Percentiles rank a stretch among this genome's conserved stretches.
Evolutionary conservation across 1,140 invertebrate genomes (phyloP).

Genomic region (Bombyx mori): DNA sequence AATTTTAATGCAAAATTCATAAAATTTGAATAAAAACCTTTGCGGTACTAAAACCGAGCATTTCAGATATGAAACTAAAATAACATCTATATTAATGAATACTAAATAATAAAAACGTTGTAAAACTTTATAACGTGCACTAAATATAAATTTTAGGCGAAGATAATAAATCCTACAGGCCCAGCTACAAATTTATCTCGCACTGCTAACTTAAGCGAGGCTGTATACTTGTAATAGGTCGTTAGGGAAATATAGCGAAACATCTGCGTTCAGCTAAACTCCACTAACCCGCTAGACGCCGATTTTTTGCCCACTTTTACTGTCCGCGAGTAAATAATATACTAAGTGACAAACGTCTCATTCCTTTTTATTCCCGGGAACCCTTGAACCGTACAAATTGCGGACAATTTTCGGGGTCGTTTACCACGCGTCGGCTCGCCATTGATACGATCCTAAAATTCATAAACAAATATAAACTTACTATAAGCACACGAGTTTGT

Average conservation of each 20-base stretch:
- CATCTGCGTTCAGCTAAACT: constrained; percentile 6
- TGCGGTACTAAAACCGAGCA: not conserved
- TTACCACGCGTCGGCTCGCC: constrained; percentile 47
- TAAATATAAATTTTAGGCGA: constrained; percentile 2
- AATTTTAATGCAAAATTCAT: too few species aligned
- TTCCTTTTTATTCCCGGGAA: constrained; percentile 52
- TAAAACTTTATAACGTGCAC: not conserved
- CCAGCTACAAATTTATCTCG: constrained; percentile 8
- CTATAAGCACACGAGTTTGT: not conserved
- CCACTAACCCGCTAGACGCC: constrained; percentile 5
- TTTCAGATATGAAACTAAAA: constrained; percentile 3
- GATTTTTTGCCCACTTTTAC: constrained; percentile 28
- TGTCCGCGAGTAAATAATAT: constrained; percentile 49
- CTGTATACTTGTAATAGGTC: constrained; percentile 15
- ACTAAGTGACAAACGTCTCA: constrained; percentile 53
- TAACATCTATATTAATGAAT: constrained; percentile 1
- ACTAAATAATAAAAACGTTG: too few species aligned
- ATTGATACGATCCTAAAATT: constrained; percentile 50
- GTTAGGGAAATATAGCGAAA: constrained; percentile 14
- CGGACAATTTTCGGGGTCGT: constrained; percentile 55
- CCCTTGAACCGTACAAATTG: constrained; percentile 60
- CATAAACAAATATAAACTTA: constrained; percentile 7
- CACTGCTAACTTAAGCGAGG: constrained; percentile 7
- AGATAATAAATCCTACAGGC: constrained; percentile 8
- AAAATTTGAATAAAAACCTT: too few species aligned